Base-by-base conservation (phyloP, 64 coral and sea anemone species). In the Hydrozoanthus tunicans region DNA sequence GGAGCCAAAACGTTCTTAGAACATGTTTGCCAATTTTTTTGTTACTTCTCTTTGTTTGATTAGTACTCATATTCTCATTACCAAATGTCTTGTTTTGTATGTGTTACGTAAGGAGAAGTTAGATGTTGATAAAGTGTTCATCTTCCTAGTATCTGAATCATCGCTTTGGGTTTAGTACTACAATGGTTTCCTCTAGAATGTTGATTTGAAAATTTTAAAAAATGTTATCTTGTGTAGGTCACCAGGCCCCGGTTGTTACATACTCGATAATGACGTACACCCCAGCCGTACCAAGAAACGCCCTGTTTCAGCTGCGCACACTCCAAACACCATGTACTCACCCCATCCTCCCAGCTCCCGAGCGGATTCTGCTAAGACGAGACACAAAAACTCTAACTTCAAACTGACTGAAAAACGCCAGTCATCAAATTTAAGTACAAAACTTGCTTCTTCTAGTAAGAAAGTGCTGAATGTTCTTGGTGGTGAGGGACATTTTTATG, bases 321-420 rank as follows among this genome's bases (percentile, higher is more conserved):
- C 59, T 24, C 90, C 93, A 10, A 83, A 78, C n/a, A 32, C 61
- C 6, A 52, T 96, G 10, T 90, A 91, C 9, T 43, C 32, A 2
- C 95, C 95, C 6, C 95, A 90, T 55, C 95, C 95, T 56, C 95
- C 95, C 62, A 75, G 84, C 70, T 83, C 95, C 65, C 81, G 92
- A 53, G 89, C 82, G 5, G 82, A 94, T 27, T 96, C 95, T 1
- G 92, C 82, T 0, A 95, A 93, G 78, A 69, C 94, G 23, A 82
- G 95, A 10, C 69, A 91, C 70, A 93, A 94, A 59, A 89, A 90
- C 20, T 80, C 94, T 14, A 90, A 77, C 51, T 61, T 89, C 15
- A 93, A 82, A 90, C 78, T 96, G 7, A 60, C 64, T 15, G 95
- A 96, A 56, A 94, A 94, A 73, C 83, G 83, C 1, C 81, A 94